Base-by-base conservation (phyloP, 2,888 invertebrate genomes). In the Idaea dimidiata region DNA sequence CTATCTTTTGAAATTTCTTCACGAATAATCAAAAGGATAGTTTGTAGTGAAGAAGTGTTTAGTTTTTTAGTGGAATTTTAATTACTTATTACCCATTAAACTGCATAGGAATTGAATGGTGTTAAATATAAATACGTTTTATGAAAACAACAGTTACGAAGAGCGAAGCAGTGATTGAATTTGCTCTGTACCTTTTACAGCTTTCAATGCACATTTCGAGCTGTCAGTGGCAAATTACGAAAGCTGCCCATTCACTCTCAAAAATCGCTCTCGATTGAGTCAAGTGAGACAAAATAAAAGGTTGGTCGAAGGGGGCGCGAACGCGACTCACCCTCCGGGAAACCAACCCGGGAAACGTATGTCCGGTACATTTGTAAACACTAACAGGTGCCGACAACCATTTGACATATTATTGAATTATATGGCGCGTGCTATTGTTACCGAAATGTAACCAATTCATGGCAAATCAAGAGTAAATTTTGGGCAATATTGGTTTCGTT, bases 231-330 rank as follows among this genome's bases (percentile, higher is more conserved):
- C 87, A 91, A 90, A 91, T 91, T 90, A 90, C 87, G 76, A 80
- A 75, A 84, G 87, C 88, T 87, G 86, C 86, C 89, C 89, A 89
- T 90, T 91, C 89, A 87, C 88, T 89, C 87, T 89, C 88, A 88
- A 91, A 91, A 92, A 91, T 91, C 87, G 88, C 87, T 87, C 86
- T 82, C 90, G 88, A 91, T 91, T 87, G 91, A 88, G 88, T 86
- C 86, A 87, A 89, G 90, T 88, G 89, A 84, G 88, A 88, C 87
- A 86, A 89, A 91, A 91, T 90, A 89, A 91, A 90, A 92, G 89
- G 88, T 84, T 84, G 87, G 87, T 80, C 87, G 84, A 86, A 83
- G 81, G 78, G 74, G 77, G 72, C 80, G 75, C 43, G 43, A 43
- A 43, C 43, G 83, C 87, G 83, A 87, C 86, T 79, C 79, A 72